phyloP scores from a whole-genome alignment of 2,888 invertebrate genomes.

The Idaea dimidiata region DNA sequence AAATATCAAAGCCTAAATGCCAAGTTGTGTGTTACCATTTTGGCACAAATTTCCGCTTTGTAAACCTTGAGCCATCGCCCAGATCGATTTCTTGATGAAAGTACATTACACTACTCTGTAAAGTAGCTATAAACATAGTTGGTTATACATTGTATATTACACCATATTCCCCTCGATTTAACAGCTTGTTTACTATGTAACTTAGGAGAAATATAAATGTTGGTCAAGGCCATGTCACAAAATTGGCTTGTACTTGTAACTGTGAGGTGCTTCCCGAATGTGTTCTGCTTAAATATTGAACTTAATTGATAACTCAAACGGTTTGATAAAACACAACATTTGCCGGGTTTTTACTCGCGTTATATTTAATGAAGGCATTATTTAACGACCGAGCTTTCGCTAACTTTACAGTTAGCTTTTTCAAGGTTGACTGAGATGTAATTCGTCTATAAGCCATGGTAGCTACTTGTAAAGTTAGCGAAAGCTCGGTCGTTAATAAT shows the following conservation, averaged over 20 bases:
- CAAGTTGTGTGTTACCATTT: constrained; percentile 7
- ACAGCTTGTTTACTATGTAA: background rate
- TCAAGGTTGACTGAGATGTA: no score
- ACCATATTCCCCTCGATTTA: background rate
- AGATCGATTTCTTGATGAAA: background rate
- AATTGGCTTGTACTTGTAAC: background rate
- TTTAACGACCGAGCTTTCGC: no score
- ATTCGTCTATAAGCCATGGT: no score
- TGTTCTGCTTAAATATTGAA: background rate
- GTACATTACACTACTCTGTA: background rate
- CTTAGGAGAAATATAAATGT: background rate
- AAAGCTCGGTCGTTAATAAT: no score
- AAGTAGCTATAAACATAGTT: background rate
- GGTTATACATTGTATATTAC: background rate
- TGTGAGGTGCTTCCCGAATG: background rate
- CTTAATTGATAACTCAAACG: background rate
- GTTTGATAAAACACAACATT: no score
- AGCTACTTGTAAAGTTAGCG: no score
- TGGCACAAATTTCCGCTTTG: constrained; percentile 12
- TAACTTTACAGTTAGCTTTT: no score
- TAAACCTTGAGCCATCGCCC: constrained; percentile 11
- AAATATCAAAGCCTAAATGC: background rate
- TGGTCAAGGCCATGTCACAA: background rate
- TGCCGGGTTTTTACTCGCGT: no score
- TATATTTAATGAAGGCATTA: no score